Percentiles rank a stretch among this genome's conserved stretches.
Conservation (phyloP, 2,797 vertebrate genomes). For the Tapera naevia region DNA sequence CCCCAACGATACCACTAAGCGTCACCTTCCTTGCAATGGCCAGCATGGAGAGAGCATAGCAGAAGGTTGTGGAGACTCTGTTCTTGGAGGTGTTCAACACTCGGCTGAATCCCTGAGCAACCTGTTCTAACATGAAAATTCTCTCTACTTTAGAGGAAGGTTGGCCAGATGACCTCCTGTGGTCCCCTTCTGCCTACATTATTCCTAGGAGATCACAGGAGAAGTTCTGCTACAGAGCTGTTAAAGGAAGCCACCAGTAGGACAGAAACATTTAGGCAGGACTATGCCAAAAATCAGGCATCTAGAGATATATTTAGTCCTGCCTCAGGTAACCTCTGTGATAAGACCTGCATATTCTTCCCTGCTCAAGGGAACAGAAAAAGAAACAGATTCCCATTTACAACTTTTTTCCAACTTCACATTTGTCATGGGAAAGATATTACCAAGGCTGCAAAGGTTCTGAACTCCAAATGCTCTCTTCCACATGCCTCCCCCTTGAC, state of each 20-base stretch:
- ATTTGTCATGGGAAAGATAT: rapidly evolving
- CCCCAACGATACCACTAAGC: not conserved
- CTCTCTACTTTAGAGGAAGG: not conserved
- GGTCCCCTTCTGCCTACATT: not conserved
- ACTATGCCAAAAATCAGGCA: not conserved
- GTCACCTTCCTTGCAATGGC: not conserved
- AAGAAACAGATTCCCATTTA: not conserved
- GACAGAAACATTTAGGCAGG: not conserved
- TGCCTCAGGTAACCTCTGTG: not conserved
- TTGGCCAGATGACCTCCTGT: not conserved
- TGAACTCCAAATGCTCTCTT: not conserved
- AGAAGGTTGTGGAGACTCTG: not conserved
- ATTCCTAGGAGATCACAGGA: not conserved
- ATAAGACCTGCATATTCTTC: not conserved
- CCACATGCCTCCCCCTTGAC: not conserved
- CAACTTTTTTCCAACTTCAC: not conserved
- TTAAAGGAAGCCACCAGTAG: not conserved
- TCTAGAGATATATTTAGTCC: not conserved
- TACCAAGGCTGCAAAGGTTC: not conserved
- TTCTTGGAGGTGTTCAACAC: not conserved
- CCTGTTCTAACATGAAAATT: not conserved
- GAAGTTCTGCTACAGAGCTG: not conserved
- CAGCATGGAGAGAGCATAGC: not conserved
- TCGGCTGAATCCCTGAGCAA: not conserved
- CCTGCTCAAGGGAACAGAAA: not conserved